Base-by-base conservation (phyloP, 2,888 invertebrate species). In the Polietes domitor region DNA sequence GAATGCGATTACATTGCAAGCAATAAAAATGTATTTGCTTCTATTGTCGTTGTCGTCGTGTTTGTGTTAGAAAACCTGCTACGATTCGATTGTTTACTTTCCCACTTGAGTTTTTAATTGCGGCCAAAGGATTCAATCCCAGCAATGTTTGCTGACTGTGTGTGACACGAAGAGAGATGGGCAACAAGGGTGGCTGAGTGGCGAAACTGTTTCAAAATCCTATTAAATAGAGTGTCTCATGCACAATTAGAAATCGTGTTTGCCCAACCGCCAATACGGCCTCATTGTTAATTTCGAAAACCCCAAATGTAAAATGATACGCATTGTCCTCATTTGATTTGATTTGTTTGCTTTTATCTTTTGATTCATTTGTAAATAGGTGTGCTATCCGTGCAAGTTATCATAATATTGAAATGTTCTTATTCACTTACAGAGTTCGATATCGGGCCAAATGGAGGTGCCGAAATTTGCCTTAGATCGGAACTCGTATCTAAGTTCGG, bases 391-490 rank as follows among this genome's bases (percentile, higher is more conserved):
- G 32, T 28, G 9, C 21, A 55, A 61, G 37, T 63, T n/a, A 32
- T 7, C 63, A 61, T 1, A 61, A 21, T 65, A 32, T 65, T 12
- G 41, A 10, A 5, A 21, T 37, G 9, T 41, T 58, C 41, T 61
- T 28, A 65, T 77, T 61, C 71, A 9, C 5, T 87, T 82, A 1
- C 87, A 91, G 91, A 88, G 89, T 82, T 89, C 91, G 28, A 88
- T 92, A 28, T 86, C 89, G 28, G 90, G 91, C 10, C 92, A 92
- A 87, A 92, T 92, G 91, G 92, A 92, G 85, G 90, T 90, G 17
- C 90, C 90, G 17, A 92, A 92, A 86, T 92, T 92, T 74, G 91
- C 92, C 72, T 85, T 92, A 86, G 92, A 92, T 87, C 92, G 92
- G 85, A 92, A 90, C 79, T 86, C 87, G 55, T 86, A 86, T 80